Evolutionary conservation across 2,113 vertebrate genomes (phyloP), one percentile per base, ranked within the genome.

Genomic region (Stigmatopora nigra): DNA sequence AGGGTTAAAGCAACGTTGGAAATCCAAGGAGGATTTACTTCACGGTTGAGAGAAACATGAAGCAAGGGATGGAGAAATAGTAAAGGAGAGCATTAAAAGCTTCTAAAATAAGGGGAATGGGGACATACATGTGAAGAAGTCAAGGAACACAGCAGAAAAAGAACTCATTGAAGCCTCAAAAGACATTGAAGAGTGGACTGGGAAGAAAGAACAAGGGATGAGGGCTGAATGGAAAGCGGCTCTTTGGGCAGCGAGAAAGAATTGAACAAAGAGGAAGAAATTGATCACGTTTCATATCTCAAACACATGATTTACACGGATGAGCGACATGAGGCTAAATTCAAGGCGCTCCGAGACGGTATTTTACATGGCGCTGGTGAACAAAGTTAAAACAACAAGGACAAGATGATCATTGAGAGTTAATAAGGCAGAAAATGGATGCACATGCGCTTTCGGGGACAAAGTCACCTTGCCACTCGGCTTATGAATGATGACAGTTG

Each of bases 391-490:
- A 52, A 52, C 19, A n/a, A 11, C 51, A 53, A 53, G 22, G 14
- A 48, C 15, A 5, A n/a, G 51, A 19, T n/a, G 5, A 56, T 56
- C 12, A 56, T 56, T 56, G 15, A 7, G 53, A 35, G 22, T 56
- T 56, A 56, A 56, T 56, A 56, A 13, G 22, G 53, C 53, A 31
- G 15, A 56, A 56, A 56, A 56, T 56, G 7, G 35, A 60, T 20
- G 58, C 58, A 60, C 13, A n/a, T 5, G 36, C 41, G 49, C 22
- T 70, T 36, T 47, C 25, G 47, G 71, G 51, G 57, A 59, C 46
- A 84, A 88, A 84, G 86, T 86, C 84, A 88, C 84, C 86, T 88
- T 88, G 57, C 77, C 49, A 72, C 75, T 80, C 81, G 64, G 31
- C 75, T 83, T 73, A 86, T 86, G 80, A 86, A 83, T 83, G 80